A percentile compares a stretch with the other conserved stretches of the same genome.
phyloP scores from a whole-genome alignment of 2,113 vertebrate genomes.

The Aldabrachelys gigantea region DNA sequence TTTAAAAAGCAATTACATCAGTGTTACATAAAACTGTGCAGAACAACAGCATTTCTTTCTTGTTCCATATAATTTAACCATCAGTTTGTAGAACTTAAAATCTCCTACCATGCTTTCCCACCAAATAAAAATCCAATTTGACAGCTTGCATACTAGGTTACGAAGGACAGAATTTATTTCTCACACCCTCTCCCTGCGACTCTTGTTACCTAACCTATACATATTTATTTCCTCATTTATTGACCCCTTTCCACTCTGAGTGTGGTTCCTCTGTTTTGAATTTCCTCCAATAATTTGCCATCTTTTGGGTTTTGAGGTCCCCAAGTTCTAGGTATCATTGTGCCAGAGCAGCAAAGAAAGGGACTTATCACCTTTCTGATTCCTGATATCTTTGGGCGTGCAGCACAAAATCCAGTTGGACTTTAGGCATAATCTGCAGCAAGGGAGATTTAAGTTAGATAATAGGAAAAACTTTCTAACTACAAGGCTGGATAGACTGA shows the following conservation, averaged over 20 bases:
- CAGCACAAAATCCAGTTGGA: background rate
- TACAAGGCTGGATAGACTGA: background rate
- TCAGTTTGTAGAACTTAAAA: background rate
- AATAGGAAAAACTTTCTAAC: background rate
- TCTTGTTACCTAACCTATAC: background rate
- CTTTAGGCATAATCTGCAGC: background rate
- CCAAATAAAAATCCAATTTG: background rate
- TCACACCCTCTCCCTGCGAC: no score
- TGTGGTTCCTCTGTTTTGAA: background rate
- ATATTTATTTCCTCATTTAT: background rate
- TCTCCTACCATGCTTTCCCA: background rate
- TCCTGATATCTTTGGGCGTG: fast-evolving
- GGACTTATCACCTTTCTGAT: fast-evolving
- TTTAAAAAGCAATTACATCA: background rate
- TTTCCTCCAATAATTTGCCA: background rate
- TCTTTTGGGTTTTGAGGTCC: background rate
- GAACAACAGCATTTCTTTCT: background rate
- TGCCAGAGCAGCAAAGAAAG: fast-evolving
- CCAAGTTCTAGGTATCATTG: background rate
- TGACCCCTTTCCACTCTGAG: no score
- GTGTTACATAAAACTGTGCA: background rate
- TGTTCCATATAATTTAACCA: background rate
- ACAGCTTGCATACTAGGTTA: background rate
- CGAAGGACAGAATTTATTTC: background rate
- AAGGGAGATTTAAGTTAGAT: background rate